Conservation (phyloP, 2,797 vertebrate genomes). For the Chiloscyllium punctatum region DNA sequence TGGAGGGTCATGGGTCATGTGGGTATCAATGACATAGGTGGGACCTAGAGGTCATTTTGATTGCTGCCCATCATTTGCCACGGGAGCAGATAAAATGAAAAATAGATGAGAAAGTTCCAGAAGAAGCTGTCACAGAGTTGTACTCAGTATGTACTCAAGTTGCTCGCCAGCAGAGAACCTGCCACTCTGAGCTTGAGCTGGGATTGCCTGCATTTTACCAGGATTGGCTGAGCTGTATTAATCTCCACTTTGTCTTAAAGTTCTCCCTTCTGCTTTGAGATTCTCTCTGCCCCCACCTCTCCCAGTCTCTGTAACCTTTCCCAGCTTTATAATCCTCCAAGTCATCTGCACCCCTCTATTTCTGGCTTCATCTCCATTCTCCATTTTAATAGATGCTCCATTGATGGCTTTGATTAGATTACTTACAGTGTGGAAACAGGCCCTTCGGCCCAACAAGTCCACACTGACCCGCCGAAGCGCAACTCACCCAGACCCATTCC, state of each 20-base stretch:
- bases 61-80: background rate
- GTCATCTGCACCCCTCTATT: background rate
- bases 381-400: background rate
- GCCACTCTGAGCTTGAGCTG: background rate
- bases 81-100: background rate
- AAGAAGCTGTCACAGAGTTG: background rate
- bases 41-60: background rate
- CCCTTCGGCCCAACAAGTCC: too few species aligned
- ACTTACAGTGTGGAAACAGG: too few species aligned
- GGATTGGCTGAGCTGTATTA: background rate
- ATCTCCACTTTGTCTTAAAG: background rate
- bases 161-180: background rate
- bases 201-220: background rate
- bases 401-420: background rate
- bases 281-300: background rate
- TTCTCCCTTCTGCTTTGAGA: too few species aligned
- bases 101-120: background rate
- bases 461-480: too few species aligned
- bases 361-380: background rate
- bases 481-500: too few species aligned
- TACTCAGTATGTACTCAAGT: background rate
- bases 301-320: background rate
- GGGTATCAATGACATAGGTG: too few species aligned
- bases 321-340: background rate
- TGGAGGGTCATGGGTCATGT: background rate